Conservation (phyloP, 2,888 invertebrate species). For the Muschampia plurimacula region DNA sequence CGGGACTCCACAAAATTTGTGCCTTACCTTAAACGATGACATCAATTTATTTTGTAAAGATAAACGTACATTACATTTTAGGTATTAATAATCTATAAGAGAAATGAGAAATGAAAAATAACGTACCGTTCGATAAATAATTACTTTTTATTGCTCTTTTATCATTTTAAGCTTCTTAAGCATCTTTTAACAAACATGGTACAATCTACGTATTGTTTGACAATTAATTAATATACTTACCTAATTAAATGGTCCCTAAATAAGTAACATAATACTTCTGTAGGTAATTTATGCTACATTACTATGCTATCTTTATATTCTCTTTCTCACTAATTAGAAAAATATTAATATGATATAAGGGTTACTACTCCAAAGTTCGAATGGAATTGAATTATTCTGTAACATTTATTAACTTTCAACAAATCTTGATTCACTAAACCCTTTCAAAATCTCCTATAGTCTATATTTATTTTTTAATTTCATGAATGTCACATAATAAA, state of each 20-base stretch:
- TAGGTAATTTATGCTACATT: constrained; percentile 15
- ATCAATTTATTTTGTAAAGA: no score
- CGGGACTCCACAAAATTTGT: no score
- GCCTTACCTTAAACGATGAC: no score
- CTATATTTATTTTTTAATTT: not conserved
- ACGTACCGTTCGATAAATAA: constrained; percentile 7
- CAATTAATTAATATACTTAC: constrained; percentile 5
- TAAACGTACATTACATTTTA: no score
- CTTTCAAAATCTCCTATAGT: not conserved
- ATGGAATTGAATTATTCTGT: not conserved
- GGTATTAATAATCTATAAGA: no score
- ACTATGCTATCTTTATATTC: constrained; percentile 8
- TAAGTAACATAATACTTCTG: constrained; percentile 27
- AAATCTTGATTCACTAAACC: no score
- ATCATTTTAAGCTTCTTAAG: constrained; percentile 10
- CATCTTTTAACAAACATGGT: constrained; percentile 19
- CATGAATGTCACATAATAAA: not conserved
- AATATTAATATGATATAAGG: not conserved
- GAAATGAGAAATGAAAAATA: not conserved
- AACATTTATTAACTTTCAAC: no score
- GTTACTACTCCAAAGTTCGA: not conserved
- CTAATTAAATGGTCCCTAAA: constrained; percentile 23
- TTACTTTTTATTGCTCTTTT: constrained; percentile 21
- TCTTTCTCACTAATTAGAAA: not conserved
- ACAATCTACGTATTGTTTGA: constrained; percentile 17